Evolutionary conservation across 2,113 vertebrate genomes (phyloP), one percentile per base, ranked within the genome.

Genomic region (Butorides virescens): DNA sequence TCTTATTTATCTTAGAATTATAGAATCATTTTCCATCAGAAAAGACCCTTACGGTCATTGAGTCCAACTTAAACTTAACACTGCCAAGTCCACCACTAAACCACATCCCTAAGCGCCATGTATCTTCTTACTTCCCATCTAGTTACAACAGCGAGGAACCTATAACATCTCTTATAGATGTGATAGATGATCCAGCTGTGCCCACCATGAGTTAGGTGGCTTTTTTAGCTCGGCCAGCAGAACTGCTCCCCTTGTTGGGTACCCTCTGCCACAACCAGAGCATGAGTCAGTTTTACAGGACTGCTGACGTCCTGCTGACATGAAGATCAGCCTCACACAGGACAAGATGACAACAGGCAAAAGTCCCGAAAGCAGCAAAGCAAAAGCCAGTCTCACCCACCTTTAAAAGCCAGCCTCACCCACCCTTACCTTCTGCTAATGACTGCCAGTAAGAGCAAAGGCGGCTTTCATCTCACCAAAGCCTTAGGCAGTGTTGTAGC

Each of bases 141-240:
- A 11, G 63, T 46, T 74, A 56, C 5, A 61, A 58, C 5, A 89
- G 37, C 2, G 3, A 89, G 68, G 21, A 84, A 80, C 8, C n/a
- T 10, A 0, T 36, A 56, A 10, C 44, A 49, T 16, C 58, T 75
- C 56, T 58, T 32, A 2, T 3, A 47, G 22, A 36, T 13, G 9
- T 1, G 7, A 53, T 16, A 15, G 8, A 2, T 0, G 0, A 62
- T 16, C 36, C 67, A 77, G 13, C 27, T 58, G 19, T 9, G 7
- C 10, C 29, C 55, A 37, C 58, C 42, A 16, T 6, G 4, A n/a
- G 14, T n/a, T 46, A 36, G 25, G 29, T 6, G 5, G 29, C 39
- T 47, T 72, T 88, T 88, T 46, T 58, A 44, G 5, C 42, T 42
- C 17, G 53, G n/a, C 10, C 32, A 50, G 25, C 18, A 34, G 32